A percentile compares a stretch with the other conserved stretches of the same genome.
These are phyloP conservation scores for Sinocyclocheilus grahami DNA, from an alignment of 2,113 vertebrate species.

Conservation along the genomic window DNA sequence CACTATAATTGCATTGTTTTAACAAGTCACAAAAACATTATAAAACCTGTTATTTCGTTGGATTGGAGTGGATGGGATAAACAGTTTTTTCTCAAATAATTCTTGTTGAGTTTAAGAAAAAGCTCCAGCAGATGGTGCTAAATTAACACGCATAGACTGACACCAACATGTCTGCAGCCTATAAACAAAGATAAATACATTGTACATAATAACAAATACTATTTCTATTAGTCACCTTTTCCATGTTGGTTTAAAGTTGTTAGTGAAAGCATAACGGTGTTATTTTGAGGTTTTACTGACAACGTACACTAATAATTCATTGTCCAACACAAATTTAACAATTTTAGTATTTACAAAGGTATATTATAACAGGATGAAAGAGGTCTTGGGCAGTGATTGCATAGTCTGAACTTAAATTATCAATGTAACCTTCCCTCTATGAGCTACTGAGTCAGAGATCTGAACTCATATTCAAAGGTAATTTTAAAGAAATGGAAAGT, in stretches of 20 bases:
- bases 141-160: not conserved
- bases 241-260: not conserved
- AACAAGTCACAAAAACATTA: not conserved
- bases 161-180: not conserved
- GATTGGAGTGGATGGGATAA: not conserved
- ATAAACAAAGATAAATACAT: not conserved
- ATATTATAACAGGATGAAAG: constrained; percentile 55
- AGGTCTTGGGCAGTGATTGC: not conserved
- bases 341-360: constrained; percentile 34
- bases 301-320: not conserved
- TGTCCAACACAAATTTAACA: constrained; percentile 10
- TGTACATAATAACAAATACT: not conserved
- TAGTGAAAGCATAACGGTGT: not conserved
- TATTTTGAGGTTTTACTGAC: constrained; percentile 1
- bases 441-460: constrained; percentile 2
- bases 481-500: constrained; percentile 24
- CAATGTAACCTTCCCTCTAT: not conserved
- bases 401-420: constrained; percentile 14
- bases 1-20: not conserved
- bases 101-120: not conserved
- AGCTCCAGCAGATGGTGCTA: constrained; percentile 30
- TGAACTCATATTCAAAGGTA: not conserved
- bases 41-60: not conserved
- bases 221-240: not conserved
- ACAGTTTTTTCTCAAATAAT: not conserved